Evolutionary conservation across 2,888 invertebrate species (phyloP).

Genomic region (Melanophora roralis): DNA sequence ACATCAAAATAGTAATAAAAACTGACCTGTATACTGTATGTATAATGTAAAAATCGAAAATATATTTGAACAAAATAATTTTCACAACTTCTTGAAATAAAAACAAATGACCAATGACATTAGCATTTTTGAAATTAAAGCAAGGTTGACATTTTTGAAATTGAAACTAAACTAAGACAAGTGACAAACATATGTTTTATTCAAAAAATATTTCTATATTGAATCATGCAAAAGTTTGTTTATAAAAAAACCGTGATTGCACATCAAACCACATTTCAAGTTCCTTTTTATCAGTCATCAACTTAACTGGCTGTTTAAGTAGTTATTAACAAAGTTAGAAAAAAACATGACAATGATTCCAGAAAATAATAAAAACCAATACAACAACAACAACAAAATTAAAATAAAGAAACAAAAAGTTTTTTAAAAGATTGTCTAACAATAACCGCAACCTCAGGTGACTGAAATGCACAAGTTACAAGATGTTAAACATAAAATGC

Average conservation of each 20-base stretch:
- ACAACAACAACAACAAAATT: too few species aligned
- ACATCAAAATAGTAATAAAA: background rate
- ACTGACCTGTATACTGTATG: background rate
- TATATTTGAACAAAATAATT: background rate
- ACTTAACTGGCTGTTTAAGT: background rate
- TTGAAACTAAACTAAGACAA: background rate
- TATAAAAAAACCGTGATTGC: background rate
- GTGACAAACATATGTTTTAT: background rate
- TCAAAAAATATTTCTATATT: constrained; percentile 24
- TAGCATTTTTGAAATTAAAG: background rate
- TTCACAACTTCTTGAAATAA: constrained; percentile 12
- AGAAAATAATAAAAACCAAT: constrained; percentile 1
- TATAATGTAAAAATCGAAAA: background rate
- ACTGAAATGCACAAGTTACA: background rate
- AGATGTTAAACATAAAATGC: background rate
- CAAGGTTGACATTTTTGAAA: constrained; percentile 11
- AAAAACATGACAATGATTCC: background rate
- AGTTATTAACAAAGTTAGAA: background rate
- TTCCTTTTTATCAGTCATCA: constrained; percentile 24
- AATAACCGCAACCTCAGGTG: background rate
- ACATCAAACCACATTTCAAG: constrained; percentile 15
- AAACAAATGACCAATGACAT: background rate
- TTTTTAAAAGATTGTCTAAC: background rate
- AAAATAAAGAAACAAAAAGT: background rate
- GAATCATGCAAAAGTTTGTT: too few species aligned